phyloP scores from a whole-genome alignment of 2,113 vertebrate species.

The Mohoua ochrocephala region DNA sequence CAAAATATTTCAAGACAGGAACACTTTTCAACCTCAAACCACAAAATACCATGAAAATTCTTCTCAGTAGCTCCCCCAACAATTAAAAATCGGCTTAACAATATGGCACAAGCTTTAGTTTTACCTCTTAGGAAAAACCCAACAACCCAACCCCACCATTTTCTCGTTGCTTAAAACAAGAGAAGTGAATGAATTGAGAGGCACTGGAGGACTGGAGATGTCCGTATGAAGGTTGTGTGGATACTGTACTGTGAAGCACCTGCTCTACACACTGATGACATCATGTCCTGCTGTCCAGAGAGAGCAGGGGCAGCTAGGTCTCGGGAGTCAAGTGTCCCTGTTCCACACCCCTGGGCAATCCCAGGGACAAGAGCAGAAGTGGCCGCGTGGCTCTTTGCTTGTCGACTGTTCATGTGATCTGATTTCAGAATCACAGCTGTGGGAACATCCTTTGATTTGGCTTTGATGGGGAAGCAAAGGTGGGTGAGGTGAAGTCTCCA shows the following conservation, averaged over 20 bases:
- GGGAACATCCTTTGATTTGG: not conserved
- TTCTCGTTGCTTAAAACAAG: not conserved
- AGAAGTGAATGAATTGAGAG: not conserved
- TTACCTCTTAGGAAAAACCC: not conserved
- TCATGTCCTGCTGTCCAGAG: not conserved
- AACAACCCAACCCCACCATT: not conserved
- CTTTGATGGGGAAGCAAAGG: not conserved
- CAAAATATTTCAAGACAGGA: not conserved
- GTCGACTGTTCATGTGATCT: rapidly evolving
- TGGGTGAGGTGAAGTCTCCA: not conserved
- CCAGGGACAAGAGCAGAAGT: not conserved
- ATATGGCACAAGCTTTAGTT: not conserved
- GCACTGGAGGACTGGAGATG: not conserved
- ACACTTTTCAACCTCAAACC: not conserved
- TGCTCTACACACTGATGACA: not conserved
- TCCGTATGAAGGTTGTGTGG: not conserved
- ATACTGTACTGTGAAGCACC: not conserved
- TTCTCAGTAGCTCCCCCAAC: not conserved
- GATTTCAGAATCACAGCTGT: not conserved
- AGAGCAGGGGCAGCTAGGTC: not conserved
- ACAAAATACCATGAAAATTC: not conserved
- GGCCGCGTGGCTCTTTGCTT: not conserved
- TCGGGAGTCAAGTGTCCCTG: not conserved
- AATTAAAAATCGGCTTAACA: not conserved
- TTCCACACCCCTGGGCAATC: not conserved